Percentiles rank a stretch among this genome's conserved stretches.
These are phyloP conservation scores for Lissocephala sabroskyi DNA, from an alignment of 2,888 invertebrate species.

Conservation along the genomic window DNA sequence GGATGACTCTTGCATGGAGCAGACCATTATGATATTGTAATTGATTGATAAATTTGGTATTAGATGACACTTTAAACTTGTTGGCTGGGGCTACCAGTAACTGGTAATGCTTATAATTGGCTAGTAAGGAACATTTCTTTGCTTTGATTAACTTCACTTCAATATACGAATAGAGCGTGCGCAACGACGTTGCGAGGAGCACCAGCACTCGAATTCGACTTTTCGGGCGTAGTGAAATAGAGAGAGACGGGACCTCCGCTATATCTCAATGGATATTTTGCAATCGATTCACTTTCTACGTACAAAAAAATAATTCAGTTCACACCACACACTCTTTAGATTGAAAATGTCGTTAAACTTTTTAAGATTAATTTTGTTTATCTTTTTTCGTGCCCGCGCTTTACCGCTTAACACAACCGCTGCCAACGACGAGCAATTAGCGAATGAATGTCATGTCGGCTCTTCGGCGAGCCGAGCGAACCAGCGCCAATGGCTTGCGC, in stretches of 20 bases:
- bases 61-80: conserved; percentile 65
- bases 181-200: not conserved
- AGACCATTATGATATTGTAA: conserved; percentile 65
- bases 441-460: conserved; percentile 67
- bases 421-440: conserved; percentile 71
- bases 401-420: conserved; percentile 64
- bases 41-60: conserved; percentile 53
- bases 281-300: conserved; percentile 16
- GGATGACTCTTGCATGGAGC: conserved; percentile 70
- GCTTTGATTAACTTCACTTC: conserved; percentile 36
- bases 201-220: too few species aligned
- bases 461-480: conserved; percentile 19
- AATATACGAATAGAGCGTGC: conserved; percentile 3
- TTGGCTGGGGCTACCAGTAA: conserved; percentile 16
- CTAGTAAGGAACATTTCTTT: conserved; percentile 68
- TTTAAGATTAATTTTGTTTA: conserved; percentile 1
- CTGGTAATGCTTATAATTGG: conserved; percentile 45
- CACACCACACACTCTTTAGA: conserved; percentile 1
- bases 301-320: conserved; percentile 4
- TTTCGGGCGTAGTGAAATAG: too few species aligned
- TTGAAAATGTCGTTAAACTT: conserved; percentile 12
- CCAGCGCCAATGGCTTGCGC: conserved; percentile 16
- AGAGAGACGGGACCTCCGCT: too few species aligned
- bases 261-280: too few species aligned
- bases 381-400: conserved; percentile 38